Percentiles rank a stretch among this genome's conserved stretches.
Evolutionary conservation across 2,888 invertebrate species (phyloP).

Genomic region (Gari tellinella): DNA sequence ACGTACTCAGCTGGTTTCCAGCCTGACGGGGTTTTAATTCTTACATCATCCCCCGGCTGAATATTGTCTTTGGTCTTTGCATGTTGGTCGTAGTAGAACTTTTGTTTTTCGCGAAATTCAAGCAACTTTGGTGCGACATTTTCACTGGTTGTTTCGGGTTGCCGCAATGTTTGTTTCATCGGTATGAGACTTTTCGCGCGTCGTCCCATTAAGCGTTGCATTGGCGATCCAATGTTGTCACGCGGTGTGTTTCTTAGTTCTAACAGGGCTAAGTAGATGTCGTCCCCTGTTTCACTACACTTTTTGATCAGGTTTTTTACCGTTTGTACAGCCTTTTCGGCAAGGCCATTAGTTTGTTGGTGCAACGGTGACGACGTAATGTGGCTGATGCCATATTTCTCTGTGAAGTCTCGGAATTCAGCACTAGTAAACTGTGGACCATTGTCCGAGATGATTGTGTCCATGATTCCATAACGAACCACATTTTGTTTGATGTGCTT

Average conservation of each 20-base stretch:
- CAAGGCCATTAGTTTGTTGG: slow-evolving; percentile 59
- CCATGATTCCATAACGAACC: slow-evolving; percentile 55
- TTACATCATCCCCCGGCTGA: slow-evolving; percentile 7
- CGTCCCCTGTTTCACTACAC: slow-evolving; percentile 20
- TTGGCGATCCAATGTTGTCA: slow-evolving; percentile 39
- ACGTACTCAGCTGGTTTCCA: slow-evolving; percentile 41
- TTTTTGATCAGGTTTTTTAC: slow-evolving; percentile 40
- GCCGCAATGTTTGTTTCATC: slow-evolving; percentile 20
- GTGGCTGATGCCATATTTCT: slow-evolving; percentile 21
- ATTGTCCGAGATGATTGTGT: slow-evolving; percentile 49
- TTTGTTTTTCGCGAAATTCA: slow-evolving; percentile 28
- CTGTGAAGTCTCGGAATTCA: slow-evolving; percentile 37
- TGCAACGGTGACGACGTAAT: slow-evolving; percentile 50
- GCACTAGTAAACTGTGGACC: slow-evolving; percentile 52
- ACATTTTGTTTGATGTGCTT: slow-evolving; percentile 38
- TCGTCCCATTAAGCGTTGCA: slow-evolving; percentile 47
- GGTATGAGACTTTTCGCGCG: slow-evolving; percentile 47
- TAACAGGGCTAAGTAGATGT: slow-evolving; percentile 20
- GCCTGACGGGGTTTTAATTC: slow-evolving; percentile 18
- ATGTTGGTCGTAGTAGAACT: slow-evolving; percentile 25
- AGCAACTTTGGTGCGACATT: slow-evolving; percentile 10
- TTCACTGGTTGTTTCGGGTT: slow-evolving; percentile 17
- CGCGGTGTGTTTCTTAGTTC: slow-evolving; percentile 23
- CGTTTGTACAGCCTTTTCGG: slow-evolving; percentile 58
- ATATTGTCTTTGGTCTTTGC: slow-evolving; percentile 5